Evolutionary conservation across 2,888 invertebrate genomes (phyloP).

Genomic region (Stenodema calcarata): DNA sequence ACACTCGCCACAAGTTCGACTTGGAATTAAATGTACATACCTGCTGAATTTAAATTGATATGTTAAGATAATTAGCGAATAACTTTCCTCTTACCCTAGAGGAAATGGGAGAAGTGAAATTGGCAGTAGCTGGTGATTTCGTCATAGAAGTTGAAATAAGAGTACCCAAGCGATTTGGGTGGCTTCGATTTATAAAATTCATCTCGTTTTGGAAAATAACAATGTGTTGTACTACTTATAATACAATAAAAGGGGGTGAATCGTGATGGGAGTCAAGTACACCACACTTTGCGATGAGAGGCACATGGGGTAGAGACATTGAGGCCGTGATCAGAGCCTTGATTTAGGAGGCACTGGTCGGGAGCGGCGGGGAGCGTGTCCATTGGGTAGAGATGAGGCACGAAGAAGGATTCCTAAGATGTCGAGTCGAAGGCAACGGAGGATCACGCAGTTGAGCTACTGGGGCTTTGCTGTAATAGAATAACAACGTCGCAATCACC

Average conservation of each 20-base stretch:
- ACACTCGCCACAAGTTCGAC: not conserved
- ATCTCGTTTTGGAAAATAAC: not conserved
- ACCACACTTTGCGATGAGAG: not conserved
- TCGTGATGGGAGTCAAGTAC: not conserved
- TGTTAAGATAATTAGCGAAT: not conserved
- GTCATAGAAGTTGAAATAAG: not conserved
- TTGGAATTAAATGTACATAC: not conserved
- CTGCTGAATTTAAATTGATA: not conserved
- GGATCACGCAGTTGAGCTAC: slow-evolving; percentile 51
- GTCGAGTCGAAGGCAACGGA: not conserved
- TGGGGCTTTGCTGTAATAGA: slow-evolving; percentile 55
- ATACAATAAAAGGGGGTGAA: not conserved
- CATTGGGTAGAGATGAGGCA: slow-evolving; percentile 15
- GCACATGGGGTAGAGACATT: not conserved
- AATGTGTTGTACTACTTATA: not conserved
- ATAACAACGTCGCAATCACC: not conserved
- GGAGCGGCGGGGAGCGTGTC: not conserved
- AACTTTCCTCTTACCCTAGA: not conserved
- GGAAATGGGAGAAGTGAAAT: not conserved
- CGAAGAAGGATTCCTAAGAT: not conserved
- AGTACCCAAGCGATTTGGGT: not conserved
- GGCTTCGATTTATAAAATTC: not conserved
- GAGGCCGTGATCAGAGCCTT: not conserved
- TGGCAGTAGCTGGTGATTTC: not conserved
- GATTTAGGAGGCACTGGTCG: not conserved